Evolutionary conservation across 2,888 invertebrate genomes (phyloP).

Genomic region (Capitulum mitella): DNA sequence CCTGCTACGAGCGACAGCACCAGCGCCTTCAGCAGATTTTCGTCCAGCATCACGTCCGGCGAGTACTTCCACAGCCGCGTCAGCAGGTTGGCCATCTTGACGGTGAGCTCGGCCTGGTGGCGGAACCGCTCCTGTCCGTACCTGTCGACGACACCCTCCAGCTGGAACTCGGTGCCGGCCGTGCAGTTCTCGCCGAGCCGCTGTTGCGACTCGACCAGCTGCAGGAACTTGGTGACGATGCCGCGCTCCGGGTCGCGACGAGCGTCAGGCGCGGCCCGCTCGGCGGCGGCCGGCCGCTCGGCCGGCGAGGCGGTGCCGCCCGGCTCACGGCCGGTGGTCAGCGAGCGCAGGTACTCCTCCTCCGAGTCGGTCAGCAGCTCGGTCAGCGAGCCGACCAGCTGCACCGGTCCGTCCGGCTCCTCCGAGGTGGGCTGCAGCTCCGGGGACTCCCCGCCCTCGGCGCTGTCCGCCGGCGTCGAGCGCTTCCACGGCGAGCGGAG

Average conservation of each 20-base stretch:
- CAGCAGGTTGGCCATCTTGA: conserved; percentile 88
- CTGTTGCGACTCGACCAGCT: conserved; percentile 86
- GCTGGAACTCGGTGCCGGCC: conserved; percentile 81
- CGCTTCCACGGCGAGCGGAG: too few species aligned
- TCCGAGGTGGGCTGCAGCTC: too few species aligned
- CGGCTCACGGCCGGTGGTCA: conserved; percentile 26
- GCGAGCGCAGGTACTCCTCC: not conserved
- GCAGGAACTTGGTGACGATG: conserved; percentile 75
- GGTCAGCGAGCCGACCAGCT: not conserved
- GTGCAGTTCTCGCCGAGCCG: conserved; percentile 85
- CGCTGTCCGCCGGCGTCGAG: too few species aligned
- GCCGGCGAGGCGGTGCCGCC: conserved; percentile 25
- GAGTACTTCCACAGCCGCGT: conserved; percentile 92
- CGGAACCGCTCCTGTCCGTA: conserved; percentile 88
- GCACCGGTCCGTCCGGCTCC: too few species aligned
- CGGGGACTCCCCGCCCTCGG: too few species aligned
- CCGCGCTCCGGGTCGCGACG: not conserved
- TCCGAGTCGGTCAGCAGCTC: conserved; percentile 14
- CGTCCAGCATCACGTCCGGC: conserved; percentile 68
- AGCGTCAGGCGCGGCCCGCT: not conserved
- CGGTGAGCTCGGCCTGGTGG: conserved; percentile 84
- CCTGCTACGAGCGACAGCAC: conserved; percentile 89
- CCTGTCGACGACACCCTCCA: conserved; percentile 89
- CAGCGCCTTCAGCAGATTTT: conserved; percentile 80
- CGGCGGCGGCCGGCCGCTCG: conserved; percentile 18